phyloP scores from a whole-genome alignment of 2,888 invertebrate species.

The Esperia sulphurella region DNA sequence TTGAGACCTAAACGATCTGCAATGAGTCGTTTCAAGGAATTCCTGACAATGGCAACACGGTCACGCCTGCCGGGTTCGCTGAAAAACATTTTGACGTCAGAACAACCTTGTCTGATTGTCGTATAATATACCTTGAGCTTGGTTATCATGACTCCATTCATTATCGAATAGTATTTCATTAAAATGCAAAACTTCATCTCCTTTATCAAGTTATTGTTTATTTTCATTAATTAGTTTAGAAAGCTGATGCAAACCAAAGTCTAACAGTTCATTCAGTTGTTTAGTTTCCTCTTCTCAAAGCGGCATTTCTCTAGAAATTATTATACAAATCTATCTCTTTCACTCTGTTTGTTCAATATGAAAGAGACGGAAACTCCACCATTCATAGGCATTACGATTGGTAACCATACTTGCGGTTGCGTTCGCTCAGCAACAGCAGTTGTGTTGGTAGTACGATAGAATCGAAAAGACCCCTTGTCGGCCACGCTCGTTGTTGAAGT shows the following conservation, averaged over 20 bases:
- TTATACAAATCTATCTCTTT: conserved; percentile 16
- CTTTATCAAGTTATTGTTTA: too few species aligned
- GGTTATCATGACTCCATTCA: background rate
- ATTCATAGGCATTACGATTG: conserved; percentile 45
- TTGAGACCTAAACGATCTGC: conserved; percentile 41
- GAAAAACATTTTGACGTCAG: conserved; percentile 25
- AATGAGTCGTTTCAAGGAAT: conserved; percentile 48
- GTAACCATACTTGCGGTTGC: conserved; percentile 32
- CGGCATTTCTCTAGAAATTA: conserved; percentile 1
- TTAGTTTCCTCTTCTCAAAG: too few species aligned
- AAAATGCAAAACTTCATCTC: background rate
- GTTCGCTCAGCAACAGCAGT: conserved; percentile 27
- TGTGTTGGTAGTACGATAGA: conserved; percentile 41
- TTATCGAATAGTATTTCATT: background rate
- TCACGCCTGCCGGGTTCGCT: conserved; percentile 34
- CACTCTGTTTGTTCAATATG: conserved; percentile 16
- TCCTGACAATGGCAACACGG: conserved; percentile 35
- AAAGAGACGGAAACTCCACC: conserved; percentile 29
- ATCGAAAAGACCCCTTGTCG: conserved; percentile 36
- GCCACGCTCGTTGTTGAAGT: conserved; percentile 28
- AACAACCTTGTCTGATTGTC: background rate
- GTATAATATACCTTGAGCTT: background rate
- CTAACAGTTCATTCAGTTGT: background rate
- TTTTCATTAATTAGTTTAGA: background rate
- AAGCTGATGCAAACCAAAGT: background rate